These are phyloP conservation scores for Entomobrya proxima DNA, from an alignment of 2,888 invertebrate genomes.

Conservation along the genomic window DNA sequence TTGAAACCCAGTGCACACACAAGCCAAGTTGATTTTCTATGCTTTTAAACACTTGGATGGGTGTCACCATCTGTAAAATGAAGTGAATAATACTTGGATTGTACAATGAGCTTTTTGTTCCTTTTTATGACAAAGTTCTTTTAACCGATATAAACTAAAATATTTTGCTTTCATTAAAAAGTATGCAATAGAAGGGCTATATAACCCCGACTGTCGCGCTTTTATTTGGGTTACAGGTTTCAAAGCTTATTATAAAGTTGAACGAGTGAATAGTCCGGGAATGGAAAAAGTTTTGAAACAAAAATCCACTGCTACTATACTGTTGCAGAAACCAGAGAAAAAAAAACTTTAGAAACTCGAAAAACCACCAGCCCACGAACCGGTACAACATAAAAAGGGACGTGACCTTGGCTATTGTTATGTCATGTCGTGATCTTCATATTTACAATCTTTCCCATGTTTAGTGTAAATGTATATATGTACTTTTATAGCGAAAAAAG, in stretches of 20 bases:
- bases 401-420: conserved; percentile 45
- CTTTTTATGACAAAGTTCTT: neutral
- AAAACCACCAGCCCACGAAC: neutral
- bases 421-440: conserved; percentile 3
- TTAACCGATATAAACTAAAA: conserved; percentile 3
- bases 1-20: too few relatives aligned
- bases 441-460: neutral
- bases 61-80: too few relatives aligned
- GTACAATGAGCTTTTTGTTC: neutral
- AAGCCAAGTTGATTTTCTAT: too few relatives aligned
- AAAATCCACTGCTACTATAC: neutral
- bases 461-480: too few relatives aligned
- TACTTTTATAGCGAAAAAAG: neutral
- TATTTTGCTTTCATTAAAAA: conserved; percentile 47
- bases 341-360: neutral
- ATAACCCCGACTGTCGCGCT: neutral
- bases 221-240: neutral
- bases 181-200: neutral
- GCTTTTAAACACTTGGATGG: too few relatives aligned
- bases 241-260: neutral
- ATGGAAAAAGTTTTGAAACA: conserved; percentile 1
- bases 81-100: too few relatives aligned
- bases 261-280: neutral
- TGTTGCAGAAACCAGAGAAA: too few relatives aligned
- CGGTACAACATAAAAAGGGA: neutral